phyloP scores from a whole-genome alignment of 53 echinoderm and acorn worm genomes.

The Apostichopus leukothele region DNA sequence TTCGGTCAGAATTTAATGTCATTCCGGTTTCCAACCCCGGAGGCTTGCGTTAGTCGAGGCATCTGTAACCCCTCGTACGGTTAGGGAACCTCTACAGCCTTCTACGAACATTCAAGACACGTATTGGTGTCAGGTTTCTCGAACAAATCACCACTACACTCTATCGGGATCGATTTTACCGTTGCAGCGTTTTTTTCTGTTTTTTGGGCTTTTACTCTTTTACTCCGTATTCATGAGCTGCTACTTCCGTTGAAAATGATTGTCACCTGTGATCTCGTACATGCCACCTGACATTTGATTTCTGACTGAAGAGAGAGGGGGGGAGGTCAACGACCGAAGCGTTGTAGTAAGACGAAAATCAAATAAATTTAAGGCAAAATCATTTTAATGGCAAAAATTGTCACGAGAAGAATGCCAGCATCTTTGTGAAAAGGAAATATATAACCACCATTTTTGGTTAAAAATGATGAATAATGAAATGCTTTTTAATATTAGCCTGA shows the following conservation, averaged over 20 bases:
- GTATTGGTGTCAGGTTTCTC: constrained; percentile 35
- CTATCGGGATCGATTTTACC: constrained; percentile 32
- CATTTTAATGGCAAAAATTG: too few species aligned
- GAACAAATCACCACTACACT: constrained; percentile 23
- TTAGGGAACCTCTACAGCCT: constrained; percentile 4
- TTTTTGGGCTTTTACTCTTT: neutral
- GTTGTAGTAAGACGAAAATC: too few species aligned
- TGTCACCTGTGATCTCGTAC: constrained; percentile 24
- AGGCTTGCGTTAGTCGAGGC: neutral
- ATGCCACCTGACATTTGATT: neutral
- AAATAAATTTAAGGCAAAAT: too few species aligned
- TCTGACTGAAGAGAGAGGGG: neutral
- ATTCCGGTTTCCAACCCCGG: neutral
- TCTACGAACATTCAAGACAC: constrained; percentile 37
- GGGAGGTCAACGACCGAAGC: constrained; percentile 15
- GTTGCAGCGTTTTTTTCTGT: neutral
- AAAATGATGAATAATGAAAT: too few species aligned
- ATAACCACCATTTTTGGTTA: too few species aligned
- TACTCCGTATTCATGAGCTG: constrained; percentile 30
- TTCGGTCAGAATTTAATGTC: constrained; percentile 2
- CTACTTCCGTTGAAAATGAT: constrained; percentile 16
- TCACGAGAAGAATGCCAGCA: too few species aligned
- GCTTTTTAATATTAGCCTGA: too few species aligned
- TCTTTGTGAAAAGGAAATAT: too few species aligned
- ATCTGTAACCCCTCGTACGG: neutral